phyloP scores from a whole-genome alignment of 2,113 vertebrate species.

The Zosterops japonicus region DNA sequence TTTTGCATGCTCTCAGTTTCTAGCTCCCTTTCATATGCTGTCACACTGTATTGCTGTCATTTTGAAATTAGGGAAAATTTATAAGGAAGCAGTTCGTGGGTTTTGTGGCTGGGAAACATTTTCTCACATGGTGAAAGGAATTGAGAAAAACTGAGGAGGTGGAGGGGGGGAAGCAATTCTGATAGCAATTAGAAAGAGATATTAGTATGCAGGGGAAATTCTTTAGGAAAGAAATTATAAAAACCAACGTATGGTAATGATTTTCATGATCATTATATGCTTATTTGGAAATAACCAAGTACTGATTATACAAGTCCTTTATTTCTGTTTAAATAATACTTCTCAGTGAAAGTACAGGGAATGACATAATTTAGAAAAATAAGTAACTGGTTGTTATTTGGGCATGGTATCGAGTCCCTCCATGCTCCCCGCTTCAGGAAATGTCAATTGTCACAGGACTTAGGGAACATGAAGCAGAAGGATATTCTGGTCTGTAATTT shows the following conservation, averaged over 20 bases:
- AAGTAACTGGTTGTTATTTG: neutral
- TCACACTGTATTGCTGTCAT: neutral
- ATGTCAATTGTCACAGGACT: neutral
- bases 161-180: neutral
- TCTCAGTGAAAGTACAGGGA: neutral
- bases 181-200: neutral
- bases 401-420: neutral
- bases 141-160: neutral
- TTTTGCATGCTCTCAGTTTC: neutral
- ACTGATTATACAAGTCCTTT: neutral
- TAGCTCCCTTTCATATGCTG: neutral
- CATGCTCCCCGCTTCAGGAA: neutral
- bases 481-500: neutral
- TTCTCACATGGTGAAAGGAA: neutral
- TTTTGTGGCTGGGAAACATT: neutral
- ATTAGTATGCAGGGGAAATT: neutral
- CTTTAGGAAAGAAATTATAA: neutral
- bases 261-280: neutral
- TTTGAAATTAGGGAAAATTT: neutral
- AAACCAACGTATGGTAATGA: neutral
- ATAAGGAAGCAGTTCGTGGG: neutral
- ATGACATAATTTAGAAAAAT: neutral
- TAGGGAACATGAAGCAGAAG: neutral
- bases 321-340: neutral
- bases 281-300: neutral